These are phyloP conservation scores for Meteorus cinctellus DNA, from an alignment of 2,888 invertebrate species.

Conservation along the genomic window DNA sequence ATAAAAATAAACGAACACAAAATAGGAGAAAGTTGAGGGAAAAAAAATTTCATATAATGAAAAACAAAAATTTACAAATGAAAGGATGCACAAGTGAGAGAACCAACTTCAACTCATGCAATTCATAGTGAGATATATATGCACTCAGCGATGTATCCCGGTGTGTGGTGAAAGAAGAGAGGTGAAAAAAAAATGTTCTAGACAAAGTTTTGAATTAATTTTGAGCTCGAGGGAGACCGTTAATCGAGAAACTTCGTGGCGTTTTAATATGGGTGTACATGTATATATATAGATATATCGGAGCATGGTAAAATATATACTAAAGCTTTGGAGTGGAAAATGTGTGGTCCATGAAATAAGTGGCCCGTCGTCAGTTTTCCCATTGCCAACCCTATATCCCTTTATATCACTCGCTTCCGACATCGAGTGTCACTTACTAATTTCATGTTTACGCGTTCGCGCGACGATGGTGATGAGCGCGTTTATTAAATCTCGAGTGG, in stretches of 20 bases:
- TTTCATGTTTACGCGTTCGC: not conserved
- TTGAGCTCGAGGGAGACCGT: conserved; percentile 24
- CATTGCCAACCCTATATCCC: not conserved
- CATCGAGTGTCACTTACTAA: not conserved
- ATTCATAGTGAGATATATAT: conserved; percentile 19
- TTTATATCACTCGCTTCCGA: not conserved
- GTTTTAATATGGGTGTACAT: not conserved
- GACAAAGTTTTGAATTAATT: conserved; percentile 16
- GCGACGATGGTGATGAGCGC: not conserved
- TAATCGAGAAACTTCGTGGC: conserved; percentile 34
- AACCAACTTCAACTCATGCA: not conserved
- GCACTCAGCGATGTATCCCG: conserved; percentile 23
- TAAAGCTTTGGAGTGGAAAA: not conserved
- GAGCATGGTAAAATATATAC: not conserved
- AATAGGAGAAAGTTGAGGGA: not conserved
- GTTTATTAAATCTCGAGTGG: not conserved
- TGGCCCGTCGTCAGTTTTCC: not conserved
- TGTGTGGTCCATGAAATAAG: conserved; percentile 7
- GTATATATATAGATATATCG: not conserved
- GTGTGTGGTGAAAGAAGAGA: conserved; percentile 10
- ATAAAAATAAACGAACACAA: not conserved
- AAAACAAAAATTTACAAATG: not conserved
- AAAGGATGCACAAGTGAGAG: not conserved
- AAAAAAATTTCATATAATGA: not conserved
- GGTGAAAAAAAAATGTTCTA: not conserved